Evolutionary conservation across 2,888 invertebrate species (phyloP).

Genomic region (Hartigia nigra): DNA sequence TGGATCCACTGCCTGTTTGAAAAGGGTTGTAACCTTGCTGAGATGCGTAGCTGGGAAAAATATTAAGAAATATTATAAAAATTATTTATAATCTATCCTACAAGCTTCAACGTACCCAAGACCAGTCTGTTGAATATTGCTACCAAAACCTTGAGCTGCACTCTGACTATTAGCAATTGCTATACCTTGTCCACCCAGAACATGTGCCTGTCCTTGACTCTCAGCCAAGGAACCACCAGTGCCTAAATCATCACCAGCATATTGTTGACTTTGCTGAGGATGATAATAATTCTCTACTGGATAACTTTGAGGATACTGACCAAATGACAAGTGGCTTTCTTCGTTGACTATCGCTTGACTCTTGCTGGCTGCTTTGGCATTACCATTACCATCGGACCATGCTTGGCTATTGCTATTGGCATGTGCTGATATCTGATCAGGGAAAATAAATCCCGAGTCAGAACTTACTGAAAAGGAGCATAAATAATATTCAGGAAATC

Average conservation of each 20-base stretch:
- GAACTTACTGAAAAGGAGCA: neutral
- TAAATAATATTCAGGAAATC: neutral
- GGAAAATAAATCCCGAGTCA: slow-evolving; percentile 16
- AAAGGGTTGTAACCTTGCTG: neutral
- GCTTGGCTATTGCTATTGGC: slow-evolving; percentile 18
- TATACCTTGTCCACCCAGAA: slow-evolving; percentile 13
- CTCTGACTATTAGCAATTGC: slow-evolving; percentile 8
- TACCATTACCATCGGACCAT: slow-evolving; percentile 24
- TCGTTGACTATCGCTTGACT: neutral
- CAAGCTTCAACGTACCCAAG: slow-evolving; percentile 2
- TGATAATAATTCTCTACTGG: neutral
- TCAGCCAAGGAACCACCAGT: neutral
- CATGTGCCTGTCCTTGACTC: neutral
- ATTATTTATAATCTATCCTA: neutral
- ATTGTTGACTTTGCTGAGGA: neutral
- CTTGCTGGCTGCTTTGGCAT: slow-evolving; percentile 23
- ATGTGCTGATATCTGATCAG: slow-evolving; percentile 16
- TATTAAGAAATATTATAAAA: neutral
- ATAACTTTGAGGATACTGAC: neutral
- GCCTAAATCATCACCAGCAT: neutral
- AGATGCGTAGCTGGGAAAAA: slow-evolving; percentile 6
- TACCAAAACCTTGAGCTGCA: slow-evolving; percentile 2
- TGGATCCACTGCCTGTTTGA: neutral
- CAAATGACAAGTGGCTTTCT: neutral
- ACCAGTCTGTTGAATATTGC: slow-evolving; percentile 7